Conservation (phyloP, 1,140 invertebrate species). For the Lanistes nyassanus region DNA sequence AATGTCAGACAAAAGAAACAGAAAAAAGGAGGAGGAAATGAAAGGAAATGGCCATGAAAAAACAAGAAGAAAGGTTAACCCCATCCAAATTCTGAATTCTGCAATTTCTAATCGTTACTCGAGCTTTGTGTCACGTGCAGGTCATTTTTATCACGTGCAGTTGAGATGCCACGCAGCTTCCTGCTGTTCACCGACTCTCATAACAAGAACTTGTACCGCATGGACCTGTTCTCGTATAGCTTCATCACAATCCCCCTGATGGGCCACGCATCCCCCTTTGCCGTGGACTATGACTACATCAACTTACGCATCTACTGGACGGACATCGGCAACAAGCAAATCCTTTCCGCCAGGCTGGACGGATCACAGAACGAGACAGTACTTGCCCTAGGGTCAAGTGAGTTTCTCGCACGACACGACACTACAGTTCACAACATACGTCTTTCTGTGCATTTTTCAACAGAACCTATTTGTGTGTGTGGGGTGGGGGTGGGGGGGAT, state of each 20-base stretch:
- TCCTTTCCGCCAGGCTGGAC: slow-evolving; percentile 79
- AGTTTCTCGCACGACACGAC: background rate
- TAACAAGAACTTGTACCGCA: slow-evolving; percentile 37
- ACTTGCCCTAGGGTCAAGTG: slow-evolving; percentile 1
- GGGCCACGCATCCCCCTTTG: slow-evolving; percentile 72
- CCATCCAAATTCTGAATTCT: too few species aligned
- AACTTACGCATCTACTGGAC: slow-evolving; percentile 88
- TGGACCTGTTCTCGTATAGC: slow-evolving; percentile 41
- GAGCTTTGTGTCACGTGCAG: too few species aligned
- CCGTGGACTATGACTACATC: slow-evolving; percentile 90
- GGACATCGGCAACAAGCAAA: slow-evolving; percentile 82
- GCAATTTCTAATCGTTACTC: too few species aligned
- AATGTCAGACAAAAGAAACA: too few species aligned
- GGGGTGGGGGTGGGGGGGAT: background rate
- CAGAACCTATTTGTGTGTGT: background rate
- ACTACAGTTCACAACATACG: background rate
- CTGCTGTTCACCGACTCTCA: slow-evolving; percentile 41
- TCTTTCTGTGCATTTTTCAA: background rate
- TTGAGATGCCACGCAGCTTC: slow-evolving; percentile 81
- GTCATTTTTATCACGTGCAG: too few species aligned
- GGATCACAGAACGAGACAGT: slow-evolving; percentile 66
- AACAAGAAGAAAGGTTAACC: too few species aligned
- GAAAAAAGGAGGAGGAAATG: too few species aligned
- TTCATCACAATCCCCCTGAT: slow-evolving; percentile 38
- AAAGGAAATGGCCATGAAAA: too few species aligned